phyloP scores from a whole-genome alignment of 1,140 invertebrate species.

The Cyphomyrmex costatus region DNA sequence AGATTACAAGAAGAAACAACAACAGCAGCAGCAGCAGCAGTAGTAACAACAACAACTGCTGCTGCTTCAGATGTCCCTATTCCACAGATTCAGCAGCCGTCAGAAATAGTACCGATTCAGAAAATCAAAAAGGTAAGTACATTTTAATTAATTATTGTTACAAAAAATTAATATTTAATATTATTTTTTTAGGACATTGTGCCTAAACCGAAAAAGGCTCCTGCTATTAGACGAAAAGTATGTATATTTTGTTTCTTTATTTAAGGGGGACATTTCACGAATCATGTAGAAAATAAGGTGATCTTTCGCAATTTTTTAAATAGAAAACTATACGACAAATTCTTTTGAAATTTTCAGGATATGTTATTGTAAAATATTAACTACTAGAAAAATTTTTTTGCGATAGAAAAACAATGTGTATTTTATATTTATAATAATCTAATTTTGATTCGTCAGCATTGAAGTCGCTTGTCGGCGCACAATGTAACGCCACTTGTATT shows the following conservation, averaged over 20 bases:
- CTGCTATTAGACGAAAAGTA: constrained; percentile 83
- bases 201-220: constrained; percentile 79
- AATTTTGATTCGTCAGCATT: not conserved
- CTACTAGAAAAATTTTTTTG: no score
- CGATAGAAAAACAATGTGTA: not conserved
- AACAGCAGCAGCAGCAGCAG: not conserved
- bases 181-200: constrained; percentile 58
- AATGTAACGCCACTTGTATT: not conserved
- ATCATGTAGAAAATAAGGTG: no score
- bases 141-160: constrained; percentile 11
- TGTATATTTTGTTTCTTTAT: constrained; percentile 8
- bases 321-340: no score
- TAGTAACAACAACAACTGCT: no score
- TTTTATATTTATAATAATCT: not conserved
- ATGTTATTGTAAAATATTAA: no score
- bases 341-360: no score
- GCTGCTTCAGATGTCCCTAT: constrained; percentile 28
- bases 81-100: not conserved
- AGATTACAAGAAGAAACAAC: constrained; percentile 2
- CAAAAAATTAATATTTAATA: constrained; percentile 1
- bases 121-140: constrained; percentile 82
- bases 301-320: no score
- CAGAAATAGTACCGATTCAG: constrained; percentile 74
- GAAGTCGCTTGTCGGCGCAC: not conserved
- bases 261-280: no score